A percentile compares a stretch with the other conserved stretches of the same genome.
Conservation (phyloP, 2,797 vertebrate species). For the Myiotriccus ornatus region DNA sequence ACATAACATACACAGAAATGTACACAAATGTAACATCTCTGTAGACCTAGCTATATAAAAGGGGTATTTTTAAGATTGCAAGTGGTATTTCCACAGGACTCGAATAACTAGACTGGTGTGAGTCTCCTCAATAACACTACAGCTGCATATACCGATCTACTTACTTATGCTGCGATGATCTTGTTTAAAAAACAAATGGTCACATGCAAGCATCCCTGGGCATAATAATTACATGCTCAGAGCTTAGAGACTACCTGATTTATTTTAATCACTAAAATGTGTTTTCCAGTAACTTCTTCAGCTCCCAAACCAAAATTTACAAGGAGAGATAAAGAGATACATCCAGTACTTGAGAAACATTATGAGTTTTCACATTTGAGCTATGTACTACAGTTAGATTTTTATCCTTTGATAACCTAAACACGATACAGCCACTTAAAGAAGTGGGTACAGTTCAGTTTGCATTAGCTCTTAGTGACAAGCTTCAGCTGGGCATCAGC, state of each 20-base stretch:
- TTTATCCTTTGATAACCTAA: neutral
- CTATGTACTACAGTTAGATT: fast-evolving
- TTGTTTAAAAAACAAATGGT: neutral
- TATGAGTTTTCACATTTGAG: neutral
- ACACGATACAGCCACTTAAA: neutral
- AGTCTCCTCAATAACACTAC: neutral
- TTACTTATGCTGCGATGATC: neutral
- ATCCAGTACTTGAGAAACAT: neutral
- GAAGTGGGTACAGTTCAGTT: neutral
- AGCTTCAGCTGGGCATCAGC: neutral
- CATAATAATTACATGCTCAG: neutral
- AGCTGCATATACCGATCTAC: neutral
- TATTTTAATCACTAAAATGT: neutral
- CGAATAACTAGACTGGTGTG: neutral
- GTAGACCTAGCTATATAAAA: neutral
- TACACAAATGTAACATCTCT: neutral
- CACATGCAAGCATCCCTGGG: neutral
- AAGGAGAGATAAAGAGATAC: neutral
- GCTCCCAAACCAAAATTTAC: neutral
- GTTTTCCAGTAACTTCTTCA: neutral
- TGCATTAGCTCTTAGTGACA: neutral
- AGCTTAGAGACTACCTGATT: neutral
- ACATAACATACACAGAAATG: neutral
- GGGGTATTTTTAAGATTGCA: neutral
- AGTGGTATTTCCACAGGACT: neutral